These are phyloP conservation scores for Mungos mungo DNA, from an alignment of 2,113 vertebrate genomes.

Conservation along the genomic window DNA sequence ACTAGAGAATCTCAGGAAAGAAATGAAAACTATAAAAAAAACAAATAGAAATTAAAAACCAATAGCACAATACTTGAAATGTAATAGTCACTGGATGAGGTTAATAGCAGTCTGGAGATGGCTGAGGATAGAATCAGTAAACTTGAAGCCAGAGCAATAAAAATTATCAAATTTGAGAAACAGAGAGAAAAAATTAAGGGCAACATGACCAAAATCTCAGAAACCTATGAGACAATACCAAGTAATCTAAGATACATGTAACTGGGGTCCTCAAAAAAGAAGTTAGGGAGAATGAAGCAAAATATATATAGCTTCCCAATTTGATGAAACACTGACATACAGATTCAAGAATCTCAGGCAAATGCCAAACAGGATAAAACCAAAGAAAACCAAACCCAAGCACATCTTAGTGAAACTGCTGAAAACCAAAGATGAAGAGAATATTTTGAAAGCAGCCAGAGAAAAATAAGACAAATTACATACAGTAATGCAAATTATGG, in stretches of 20 bases:
- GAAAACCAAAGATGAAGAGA: slow-evolving; percentile 4
- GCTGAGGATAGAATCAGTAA: background rate
- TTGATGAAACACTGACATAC: background rate
- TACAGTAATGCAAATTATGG: background rate
- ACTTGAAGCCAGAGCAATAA: background rate
- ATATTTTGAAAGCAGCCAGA: background rate
- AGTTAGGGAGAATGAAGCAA: background rate
- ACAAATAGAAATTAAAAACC: background rate
- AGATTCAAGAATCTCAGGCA: background rate
- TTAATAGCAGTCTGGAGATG: background rate
- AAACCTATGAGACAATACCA: background rate
- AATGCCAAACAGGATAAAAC: background rate
- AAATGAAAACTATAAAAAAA: background rate
- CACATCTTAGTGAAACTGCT: background rate
- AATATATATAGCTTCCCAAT: background rate
- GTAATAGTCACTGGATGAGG: background rate
- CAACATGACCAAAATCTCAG: background rate
- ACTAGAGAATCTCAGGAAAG: background rate
- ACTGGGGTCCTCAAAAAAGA: background rate
- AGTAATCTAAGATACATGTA: background rate
- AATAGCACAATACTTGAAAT: background rate
- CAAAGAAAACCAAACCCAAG: background rate
- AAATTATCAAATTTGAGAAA: background rate
- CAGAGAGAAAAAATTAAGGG: background rate
- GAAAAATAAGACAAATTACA: background rate